phyloP scores from a whole-genome alignment of 1,140 invertebrate genomes.

The Drosophila biarmipes region DNA sequence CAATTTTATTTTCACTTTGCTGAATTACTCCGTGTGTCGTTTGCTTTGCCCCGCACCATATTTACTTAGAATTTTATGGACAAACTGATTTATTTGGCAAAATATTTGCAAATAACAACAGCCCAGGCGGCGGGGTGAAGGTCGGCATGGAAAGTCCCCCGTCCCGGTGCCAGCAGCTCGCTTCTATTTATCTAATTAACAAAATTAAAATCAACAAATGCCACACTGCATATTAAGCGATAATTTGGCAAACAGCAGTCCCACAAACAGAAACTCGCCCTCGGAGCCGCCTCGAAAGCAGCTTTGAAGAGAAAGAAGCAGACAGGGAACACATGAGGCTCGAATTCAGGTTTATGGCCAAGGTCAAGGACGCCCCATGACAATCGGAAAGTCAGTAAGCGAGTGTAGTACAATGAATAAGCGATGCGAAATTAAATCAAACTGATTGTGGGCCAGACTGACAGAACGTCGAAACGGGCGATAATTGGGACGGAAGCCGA shows the following conservation, averaged over 20 bases:
- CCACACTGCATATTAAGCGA: slow-evolving; percentile 62
- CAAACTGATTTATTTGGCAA: slow-evolving; percentile 57
- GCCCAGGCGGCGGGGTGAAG: slow-evolving; percentile 24
- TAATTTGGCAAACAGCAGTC: slow-evolving; percentile 57
- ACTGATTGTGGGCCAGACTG: slow-evolving; percentile 48
- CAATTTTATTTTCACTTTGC: slow-evolving; percentile 26
- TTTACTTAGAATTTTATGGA: slow-evolving; percentile 62
- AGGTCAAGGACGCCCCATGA: slow-evolving; percentile 69
- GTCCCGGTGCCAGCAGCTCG: slow-evolving; percentile 17
- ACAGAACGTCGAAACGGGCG: slow-evolving; percentile 28
- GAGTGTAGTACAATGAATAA: slow-evolving; percentile 34
- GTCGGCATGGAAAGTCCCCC: slow-evolving; percentile 19
- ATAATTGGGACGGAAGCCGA: background rate
- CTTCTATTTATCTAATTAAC: slow-evolving; percentile 75
- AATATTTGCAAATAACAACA: slow-evolving; percentile 35
- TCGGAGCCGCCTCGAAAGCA: slow-evolving; percentile 39
- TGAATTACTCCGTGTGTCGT: background rate
- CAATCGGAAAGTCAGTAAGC: slow-evolving; percentile 27
- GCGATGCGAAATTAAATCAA: slow-evolving; percentile 47
- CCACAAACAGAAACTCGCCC: slow-evolving; percentile 4
- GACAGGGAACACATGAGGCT: slow-evolving; percentile 36
- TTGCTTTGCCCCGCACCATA: slow-evolving; percentile 34
- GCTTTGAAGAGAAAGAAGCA: slow-evolving; percentile 46
- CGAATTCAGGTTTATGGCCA: slow-evolving; percentile 69
- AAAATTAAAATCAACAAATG: slow-evolving; percentile 68